Evolutionary conservation across 2,888 invertebrate species (phyloP).

Genomic region (Choreutis nemorana): DNA sequence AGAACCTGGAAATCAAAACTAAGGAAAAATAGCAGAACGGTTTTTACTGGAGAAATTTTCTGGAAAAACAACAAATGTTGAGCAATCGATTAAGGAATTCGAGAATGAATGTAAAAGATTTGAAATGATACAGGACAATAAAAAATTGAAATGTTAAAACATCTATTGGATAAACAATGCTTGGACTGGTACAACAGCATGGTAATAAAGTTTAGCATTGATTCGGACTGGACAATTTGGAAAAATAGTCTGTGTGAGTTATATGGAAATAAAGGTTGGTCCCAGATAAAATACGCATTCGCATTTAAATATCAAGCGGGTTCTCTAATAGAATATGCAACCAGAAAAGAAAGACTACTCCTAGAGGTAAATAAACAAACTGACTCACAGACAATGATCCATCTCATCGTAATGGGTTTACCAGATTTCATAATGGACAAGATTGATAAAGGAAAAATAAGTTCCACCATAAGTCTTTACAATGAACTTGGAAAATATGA

Average conservation of each 20-base stretch:
- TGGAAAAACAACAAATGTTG: conserved; percentile 6
- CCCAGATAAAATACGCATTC: conserved; percentile 13
- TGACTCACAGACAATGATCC: conserved; percentile 9
- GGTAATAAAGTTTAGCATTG: conserved; percentile 10
- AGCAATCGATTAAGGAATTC: conserved; percentile 7
- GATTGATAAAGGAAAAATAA: conserved; percentile 8
- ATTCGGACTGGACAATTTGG: conserved; percentile 15
- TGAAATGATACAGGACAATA: conserved; percentile 8
- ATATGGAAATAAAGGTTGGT: conserved; percentile 17
- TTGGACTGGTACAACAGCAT: conserved; percentile 11
- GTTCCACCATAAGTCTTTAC: no score
- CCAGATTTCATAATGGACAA: conserved; percentile 8
- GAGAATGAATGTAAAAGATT: conserved; percentile 10
- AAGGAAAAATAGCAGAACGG: background rate
- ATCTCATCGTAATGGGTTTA: conserved; percentile 8
- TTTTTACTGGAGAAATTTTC: conserved; percentile 8
- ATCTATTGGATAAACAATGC: no score
- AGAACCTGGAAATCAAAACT: conserved; percentile 5
- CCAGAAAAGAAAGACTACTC: conserved; percentile 17
- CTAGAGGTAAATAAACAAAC: conserved; percentile 9
- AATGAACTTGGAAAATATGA: conserved; percentile 8
- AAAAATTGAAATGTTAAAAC: no score
- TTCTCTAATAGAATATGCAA: conserved; percentile 18
- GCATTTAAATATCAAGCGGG: conserved; percentile 16
- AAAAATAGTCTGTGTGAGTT: conserved; percentile 15